Percentiles rank a stretch among this genome's conserved stretches.
phyloP scores from a whole-genome alignment of 1,140 invertebrate species.

The Macrosteles quadrilineatus region DNA sequence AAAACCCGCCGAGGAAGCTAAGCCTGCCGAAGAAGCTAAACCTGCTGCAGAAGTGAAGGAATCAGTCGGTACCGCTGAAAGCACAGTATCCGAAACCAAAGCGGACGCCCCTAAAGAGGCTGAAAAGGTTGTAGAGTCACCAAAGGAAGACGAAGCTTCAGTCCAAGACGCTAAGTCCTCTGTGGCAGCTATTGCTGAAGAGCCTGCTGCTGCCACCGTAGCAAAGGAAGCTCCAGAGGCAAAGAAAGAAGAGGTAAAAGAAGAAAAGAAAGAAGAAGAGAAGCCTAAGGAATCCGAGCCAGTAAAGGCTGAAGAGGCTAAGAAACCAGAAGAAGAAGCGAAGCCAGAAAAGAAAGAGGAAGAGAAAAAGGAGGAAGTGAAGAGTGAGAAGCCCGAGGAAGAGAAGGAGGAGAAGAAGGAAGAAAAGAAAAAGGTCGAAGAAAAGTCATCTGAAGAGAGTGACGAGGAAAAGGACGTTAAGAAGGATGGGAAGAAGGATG shows the following conservation, averaged over 20 bases:
- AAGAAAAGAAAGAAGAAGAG: constrained; percentile 26
- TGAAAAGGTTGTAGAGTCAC: neutral
- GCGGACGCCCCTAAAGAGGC: neutral
- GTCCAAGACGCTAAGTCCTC: neutral
- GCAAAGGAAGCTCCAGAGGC: constrained; percentile 29
- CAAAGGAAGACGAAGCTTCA: neutral
- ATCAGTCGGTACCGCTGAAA: constrained; percentile 24
- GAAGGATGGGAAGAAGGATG: constrained; percentile 29
- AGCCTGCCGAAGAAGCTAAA: constrained; percentile 11
- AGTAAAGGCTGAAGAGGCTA: constrained; percentile 29
- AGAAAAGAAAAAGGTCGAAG: constrained; percentile 19
- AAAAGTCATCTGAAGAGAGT: neutral
- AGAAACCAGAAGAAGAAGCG: constrained; percentile 30
- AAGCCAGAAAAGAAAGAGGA: constrained; percentile 34
- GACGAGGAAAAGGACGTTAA: constrained; percentile 19
- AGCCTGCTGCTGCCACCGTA: constrained; percentile 23
- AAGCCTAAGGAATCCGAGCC: constrained; percentile 29
- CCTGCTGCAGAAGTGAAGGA: constrained; percentile 12
- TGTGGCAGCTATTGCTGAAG: constrained; percentile 5
- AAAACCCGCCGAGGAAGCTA: constrained; percentile 15
- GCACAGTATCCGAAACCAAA: neutral
- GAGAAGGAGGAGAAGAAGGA: constrained; percentile 26
- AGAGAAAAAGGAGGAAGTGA: constrained; percentile 20
- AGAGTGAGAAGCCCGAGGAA: constrained; percentile 1
- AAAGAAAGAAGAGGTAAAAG: constrained; percentile 29